A percentile compares a stretch with the other conserved stretches of the same genome.
These are phyloP conservation scores for Saccopteryx bilineata DNA, from an alignment of 2,113 vertebrate species.

Conservation along the genomic window DNA sequence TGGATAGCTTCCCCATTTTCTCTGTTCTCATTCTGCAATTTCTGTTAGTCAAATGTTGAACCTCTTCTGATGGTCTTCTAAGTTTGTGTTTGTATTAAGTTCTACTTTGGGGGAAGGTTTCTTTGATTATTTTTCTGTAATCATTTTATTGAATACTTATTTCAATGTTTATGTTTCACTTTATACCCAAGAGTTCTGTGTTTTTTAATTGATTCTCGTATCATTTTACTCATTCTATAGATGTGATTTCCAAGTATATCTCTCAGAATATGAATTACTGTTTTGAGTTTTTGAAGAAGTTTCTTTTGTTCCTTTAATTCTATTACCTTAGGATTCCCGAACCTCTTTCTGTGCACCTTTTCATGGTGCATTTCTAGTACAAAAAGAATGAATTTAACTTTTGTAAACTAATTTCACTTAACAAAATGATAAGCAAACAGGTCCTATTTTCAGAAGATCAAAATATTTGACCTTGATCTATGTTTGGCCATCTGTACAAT, in stretches of 20 bases:
- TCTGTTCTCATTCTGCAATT: conserved; percentile 28
- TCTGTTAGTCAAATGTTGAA: not conserved
- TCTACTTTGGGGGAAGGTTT: not conserved
- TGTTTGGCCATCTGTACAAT: not conserved
- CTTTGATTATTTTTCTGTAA: not conserved
- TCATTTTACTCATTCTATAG: not conserved
- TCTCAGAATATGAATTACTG: not conserved
- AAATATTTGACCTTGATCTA: not conserved
- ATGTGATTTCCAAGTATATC: not conserved
- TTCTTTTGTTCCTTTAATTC: not conserved
- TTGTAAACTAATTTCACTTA: not conserved
- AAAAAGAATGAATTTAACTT: not conserved
- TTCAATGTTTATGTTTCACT: conserved; percentile 17
- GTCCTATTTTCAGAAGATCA: not conserved
- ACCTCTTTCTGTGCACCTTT: not conserved
- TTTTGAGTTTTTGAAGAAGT: not conserved
- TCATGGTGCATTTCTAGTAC: not conserved
- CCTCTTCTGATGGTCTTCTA: not conserved
- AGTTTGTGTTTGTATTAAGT: not conserved
- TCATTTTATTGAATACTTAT: conserved; percentile 1
- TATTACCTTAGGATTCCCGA: not conserved
- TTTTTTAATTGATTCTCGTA: not conserved
- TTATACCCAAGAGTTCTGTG: not conserved
- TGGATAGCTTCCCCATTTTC: not conserved
- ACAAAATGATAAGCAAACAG: not conserved